Evolutionary conservation across 2,113 vertebrate species (phyloP), one percentile per base, ranked within the genome.

Genomic region (Nesospiza acunhae): DNA sequence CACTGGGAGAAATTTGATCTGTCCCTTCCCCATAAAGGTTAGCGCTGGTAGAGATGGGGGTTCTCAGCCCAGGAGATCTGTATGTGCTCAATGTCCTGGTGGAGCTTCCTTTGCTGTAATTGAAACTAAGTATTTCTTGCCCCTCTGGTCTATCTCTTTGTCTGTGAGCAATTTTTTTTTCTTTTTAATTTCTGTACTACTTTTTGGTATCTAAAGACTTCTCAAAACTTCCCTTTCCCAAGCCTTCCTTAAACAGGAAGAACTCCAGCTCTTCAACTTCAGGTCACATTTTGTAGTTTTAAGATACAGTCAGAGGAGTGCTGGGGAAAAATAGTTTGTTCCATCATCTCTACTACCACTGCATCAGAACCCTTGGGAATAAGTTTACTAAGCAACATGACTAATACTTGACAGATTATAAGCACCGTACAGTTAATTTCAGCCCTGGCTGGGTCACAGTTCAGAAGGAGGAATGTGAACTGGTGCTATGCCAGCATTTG

Each of bases 341-440:
- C 49, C 44, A 82, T 39, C 35, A 30, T 37, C 59, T 63, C 67
- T 52, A 67, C 66, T 52, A 88, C 39, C 15, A 73, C 37, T 80
- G 58, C 27, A 92, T 41, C 21, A 56, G 37, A 92, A 82, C 47
- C 24, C 70, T 21, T 35, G 41, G 70, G 79, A 93, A 42, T 42
- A 70, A n/a, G 37, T 83, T 79, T 80, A 90, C 59, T 53, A 92
- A 46, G 50, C 53, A 89, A 85, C 67, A 27, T 53, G 22, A 92
- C 64, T 84, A 91, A 78, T 50, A 63, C 35, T 74, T 89, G 63
- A 90, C 90, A 94, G 74, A 79, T 85, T 84, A 76, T n/a, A 86
- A 81, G 37, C 41, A 72, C 21, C 56, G 19, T 28, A 73, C 3
- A 1, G 53, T 91, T 91, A 60, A 44, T 87, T 84, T 93, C 64